Base-by-base conservation (phyloP, 2,888 invertebrate species). In the Dryobotodes eremita region DNA sequence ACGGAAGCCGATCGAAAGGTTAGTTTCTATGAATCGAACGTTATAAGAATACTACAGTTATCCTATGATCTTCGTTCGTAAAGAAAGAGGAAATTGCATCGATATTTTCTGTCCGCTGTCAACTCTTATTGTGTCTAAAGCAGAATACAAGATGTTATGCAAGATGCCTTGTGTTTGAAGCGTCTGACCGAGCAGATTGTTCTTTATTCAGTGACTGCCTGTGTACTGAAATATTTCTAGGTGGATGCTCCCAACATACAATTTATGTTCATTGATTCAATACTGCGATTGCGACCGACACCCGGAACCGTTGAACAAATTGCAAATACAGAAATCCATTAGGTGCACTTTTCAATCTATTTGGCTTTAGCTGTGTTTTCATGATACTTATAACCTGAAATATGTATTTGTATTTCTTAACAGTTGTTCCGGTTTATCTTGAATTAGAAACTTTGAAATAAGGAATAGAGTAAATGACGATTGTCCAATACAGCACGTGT, bases 11-110 rank as follows among this genome's bases (percentile, higher is more conserved):
- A 42, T 53, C 20, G 17, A 26, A 53, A 2, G 3, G 42, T 46
- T 31, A 59, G 13, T 48, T 64, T 62, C 31, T 53, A n/a, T 48
- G 66, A 17, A 26, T 31, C 10, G 50, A 42, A 46, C 5, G 7
- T 13, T 26, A 17, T 55, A 20, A 53, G 17, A 79, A 36, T 55
- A 42, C 26, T 23, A 26, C 42, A 26, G 42, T 50, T 36, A 42
- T 13, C 53, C 15, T 20, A 31, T 65, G 50, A 31, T 23, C 17
- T 61, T 62, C 15, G 50, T 64, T 74, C 13, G 17, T 64, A 69
- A 46, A 61, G 10, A 65, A 76, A 59, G 23, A 62, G 48, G 31
- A 69, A 62, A 80, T 76, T 80, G 76, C 64, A 77, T 70, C 23
- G 36, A 59, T 36, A 77, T 70, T 65, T 75, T 75, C n/a, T 46